These are phyloP conservation scores for Drosophila incognita DNA, from an alignment of 2,888 invertebrate species.

Conservation along the genomic window DNA sequence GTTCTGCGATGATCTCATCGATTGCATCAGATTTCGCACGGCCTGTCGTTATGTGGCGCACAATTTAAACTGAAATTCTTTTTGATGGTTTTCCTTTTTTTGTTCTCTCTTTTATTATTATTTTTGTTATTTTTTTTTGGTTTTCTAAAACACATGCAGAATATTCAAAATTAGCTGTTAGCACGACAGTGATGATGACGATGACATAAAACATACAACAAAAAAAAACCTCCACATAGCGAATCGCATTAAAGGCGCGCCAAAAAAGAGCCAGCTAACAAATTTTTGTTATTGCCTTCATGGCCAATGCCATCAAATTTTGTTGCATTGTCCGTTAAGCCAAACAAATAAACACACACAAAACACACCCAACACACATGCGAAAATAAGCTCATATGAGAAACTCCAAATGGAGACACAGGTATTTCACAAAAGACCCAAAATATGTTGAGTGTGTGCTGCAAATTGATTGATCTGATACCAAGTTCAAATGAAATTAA, in stretches of 20 bases:
- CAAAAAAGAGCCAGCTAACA: constrained; percentile 29
- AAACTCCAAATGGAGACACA: constrained; percentile 24
- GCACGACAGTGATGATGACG: constrained; percentile 62
- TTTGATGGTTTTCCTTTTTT: constrained; percentile 38
- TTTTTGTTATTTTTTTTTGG: not conserved
- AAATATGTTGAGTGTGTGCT: constrained; percentile 32
- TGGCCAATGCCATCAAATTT: constrained; percentile 64
- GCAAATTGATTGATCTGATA: constrained; percentile 73
- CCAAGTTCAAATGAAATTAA: constrained; percentile 46
- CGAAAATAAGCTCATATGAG: constrained; percentile 1
- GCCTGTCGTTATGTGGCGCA: constrained; percentile 74
- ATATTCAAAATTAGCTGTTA: constrained; percentile 73
- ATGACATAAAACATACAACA: not conserved
- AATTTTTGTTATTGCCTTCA: constrained; percentile 34
- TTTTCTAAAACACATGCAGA: constrained; percentile 61
- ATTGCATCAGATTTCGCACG: constrained; percentile 81
- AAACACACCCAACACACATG: constrained; percentile 1
- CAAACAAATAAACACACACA: not conserved
- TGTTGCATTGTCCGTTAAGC: constrained; percentile 55
- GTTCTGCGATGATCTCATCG: constrained; percentile 79
- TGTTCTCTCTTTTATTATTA: constrained; percentile 2
- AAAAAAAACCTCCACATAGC: constrained; percentile 17
- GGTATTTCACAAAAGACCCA: not conserved
- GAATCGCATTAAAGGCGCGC: constrained; percentile 55
- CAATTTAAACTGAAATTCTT: constrained; percentile 70